These are phyloP conservation scores for Coptotermes formosanus DNA, from an alignment of 1,140 invertebrate genomes.

Conservation along the genomic window DNA sequence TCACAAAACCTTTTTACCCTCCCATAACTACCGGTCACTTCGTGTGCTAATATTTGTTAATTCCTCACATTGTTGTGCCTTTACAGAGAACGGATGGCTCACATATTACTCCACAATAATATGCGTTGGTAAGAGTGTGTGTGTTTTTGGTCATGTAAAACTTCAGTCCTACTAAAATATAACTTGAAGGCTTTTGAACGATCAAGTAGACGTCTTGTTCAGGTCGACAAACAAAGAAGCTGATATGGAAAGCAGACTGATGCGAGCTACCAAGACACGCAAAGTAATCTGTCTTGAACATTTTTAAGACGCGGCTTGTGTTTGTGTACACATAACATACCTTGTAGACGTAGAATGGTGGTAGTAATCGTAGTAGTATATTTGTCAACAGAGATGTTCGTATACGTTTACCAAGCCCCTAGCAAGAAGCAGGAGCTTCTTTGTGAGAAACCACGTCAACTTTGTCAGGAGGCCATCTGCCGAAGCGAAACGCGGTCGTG, in stretches of 20 bases:
- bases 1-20: not conserved
- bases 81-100: not conserved
- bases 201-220: constrained; percentile 13
- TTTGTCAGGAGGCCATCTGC: not conserved
- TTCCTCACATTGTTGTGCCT: not conserved
- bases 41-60: not conserved
- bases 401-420: not conserved
- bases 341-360: constrained; percentile 18
- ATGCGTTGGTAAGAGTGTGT: not conserved
- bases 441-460: constrained; percentile 16
- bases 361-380: constrained; percentile 21
- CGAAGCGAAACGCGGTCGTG: constrained; percentile 22
- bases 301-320: constrained; percentile 24
- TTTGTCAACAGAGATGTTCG: constrained; percentile 29
- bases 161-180: not conserved
- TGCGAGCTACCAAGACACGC: constrained; percentile 31
- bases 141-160: constrained; percentile 16
- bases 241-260: not conserved
- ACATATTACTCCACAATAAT: not conserved
- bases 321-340: constrained; percentile 22
- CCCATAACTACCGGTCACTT: not conserved
- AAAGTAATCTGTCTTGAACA: constrained; percentile 32
- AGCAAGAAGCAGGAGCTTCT: constrained; percentile 1
- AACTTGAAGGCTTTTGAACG: not conserved
- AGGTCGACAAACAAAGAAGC: constrained; percentile 10